Evolutionary conservation across 64 coral and sea anemone species (phyloP), one percentile per base, ranked within the genome.

Genomic region (Stylophora pistillata): DNA sequence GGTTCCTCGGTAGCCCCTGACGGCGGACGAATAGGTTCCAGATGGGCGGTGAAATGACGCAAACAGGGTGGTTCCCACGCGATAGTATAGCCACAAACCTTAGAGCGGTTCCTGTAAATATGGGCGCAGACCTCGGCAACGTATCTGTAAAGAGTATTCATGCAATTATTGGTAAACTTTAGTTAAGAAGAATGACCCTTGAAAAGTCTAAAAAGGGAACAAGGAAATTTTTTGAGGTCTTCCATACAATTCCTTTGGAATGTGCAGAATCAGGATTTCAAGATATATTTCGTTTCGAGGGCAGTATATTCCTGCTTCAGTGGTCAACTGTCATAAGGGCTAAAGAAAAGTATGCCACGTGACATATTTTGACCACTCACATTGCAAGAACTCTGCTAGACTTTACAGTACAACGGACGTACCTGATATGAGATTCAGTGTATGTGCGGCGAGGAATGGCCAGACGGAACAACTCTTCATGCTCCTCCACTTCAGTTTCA

Each of bases 341-440:
- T 47, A 7, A 7, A 47, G 3, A 47, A 7, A 7, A 47, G 7
- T 47, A 7, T 47, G 37, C 37, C 37, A 47, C 37, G 37, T 47
- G 37, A 47, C 37, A 47, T 7, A 47, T 47, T 47, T 47, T 3
- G 37, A n/a, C n/a, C n/a, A n/a, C n/a, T n/a, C 17, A 60, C 17
- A 18, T 12, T 15, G 1, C 11, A 60, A 15, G 58, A 15, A 18
- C 13, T 60, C 0, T 18, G 65, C 4, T 70, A 70, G 2, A 33
- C 28, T 14, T 15, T 13, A 74, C 10, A 6, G 34, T n/a, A 9
- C 3, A 17, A 32, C 23, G 62, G 9, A 11, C 59, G 78, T 21
- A 92, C 90, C 90, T 92, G 84, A 92, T 72, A 56, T 92, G 91
- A 27, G 91, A 92, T 59, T 92, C 91, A 61, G 91, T 92, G 65